Conservation (phyloP, 2,888 invertebrate species). For the Sesia apiformis region DNA sequence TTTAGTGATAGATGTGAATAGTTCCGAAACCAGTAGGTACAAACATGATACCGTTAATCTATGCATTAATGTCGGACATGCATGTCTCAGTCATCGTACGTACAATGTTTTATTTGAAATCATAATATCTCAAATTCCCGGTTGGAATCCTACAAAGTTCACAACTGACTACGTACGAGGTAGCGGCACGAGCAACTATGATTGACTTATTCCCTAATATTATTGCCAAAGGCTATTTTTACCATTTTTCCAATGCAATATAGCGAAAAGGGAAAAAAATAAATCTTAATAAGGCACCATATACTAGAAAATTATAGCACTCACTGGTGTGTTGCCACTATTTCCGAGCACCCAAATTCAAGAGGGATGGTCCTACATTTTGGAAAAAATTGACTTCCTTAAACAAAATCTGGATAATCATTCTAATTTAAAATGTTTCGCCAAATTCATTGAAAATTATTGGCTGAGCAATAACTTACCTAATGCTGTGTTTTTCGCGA, state of each 20-base stretch:
- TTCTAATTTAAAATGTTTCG: too few species aligned
- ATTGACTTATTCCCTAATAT: neutral
- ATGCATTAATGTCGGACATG: neutral
- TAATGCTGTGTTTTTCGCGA: too few species aligned
- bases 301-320: neutral
- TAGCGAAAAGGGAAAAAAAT: neutral
- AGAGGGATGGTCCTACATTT: too few species aligned
- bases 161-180: constrained; percentile 1
- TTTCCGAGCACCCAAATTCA: too few species aligned
- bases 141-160: neutral
- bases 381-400: too few species aligned
- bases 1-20: too few species aligned
- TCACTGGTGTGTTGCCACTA: neutral
- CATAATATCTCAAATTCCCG: neutral
- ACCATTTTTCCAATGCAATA: neutral
- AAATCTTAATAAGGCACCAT: neutral
- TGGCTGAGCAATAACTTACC: too few species aligned
- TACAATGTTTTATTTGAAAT: neutral
- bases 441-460: too few species aligned
- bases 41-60: neutral
- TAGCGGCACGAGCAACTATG: neutral
- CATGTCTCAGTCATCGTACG: neutral
- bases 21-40: neutral
- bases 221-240: neutral
- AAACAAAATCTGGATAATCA: too few species aligned